phyloP scores from a whole-genome alignment of 1,140 invertebrate genomes.

The Neotoxoptera formosana region DNA sequence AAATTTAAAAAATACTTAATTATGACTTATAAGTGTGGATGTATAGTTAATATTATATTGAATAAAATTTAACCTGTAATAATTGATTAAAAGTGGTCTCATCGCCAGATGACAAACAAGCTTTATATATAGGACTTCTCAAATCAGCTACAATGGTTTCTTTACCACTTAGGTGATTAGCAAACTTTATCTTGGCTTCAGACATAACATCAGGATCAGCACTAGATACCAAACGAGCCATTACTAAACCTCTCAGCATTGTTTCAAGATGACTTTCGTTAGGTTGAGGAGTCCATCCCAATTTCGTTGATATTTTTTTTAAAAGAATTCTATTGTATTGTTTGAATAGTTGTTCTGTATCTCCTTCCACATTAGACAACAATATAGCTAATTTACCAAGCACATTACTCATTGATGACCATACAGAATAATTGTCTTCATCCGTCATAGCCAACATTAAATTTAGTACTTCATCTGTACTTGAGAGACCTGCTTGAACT shows the following conservation, averaged over 20 bases:
- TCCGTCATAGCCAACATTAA: slow-evolving; percentile 79
- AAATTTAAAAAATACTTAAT: neutral
- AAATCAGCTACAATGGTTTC: slow-evolving; percentile 85
- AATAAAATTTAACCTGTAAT: slow-evolving; percentile 75
- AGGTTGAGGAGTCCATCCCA: slow-evolving; percentile 81
- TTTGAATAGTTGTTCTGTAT: slow-evolving; percentile 76
- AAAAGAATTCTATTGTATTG: slow-evolving; percentile 76
- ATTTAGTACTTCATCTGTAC: slow-evolving; percentile 79
- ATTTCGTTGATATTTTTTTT: slow-evolving; percentile 71
- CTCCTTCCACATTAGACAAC: slow-evolving; percentile 74
- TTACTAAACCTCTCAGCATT: slow-evolving; percentile 82
- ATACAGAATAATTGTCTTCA: slow-evolving; percentile 93
- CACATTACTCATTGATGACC: slow-evolving; percentile 84
- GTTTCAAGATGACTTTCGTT: slow-evolving; percentile 85
- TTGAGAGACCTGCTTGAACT: slow-evolving; percentile 83
- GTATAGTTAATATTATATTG: slow-evolving; percentile 48
- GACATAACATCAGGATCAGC: slow-evolving; percentile 78
- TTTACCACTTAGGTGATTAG: slow-evolving; percentile 71
- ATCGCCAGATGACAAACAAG: slow-evolving; percentile 77
- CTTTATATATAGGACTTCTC: slow-evolving; percentile 84
- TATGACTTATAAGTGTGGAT: neutral
- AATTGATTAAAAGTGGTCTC: slow-evolving; percentile 78
- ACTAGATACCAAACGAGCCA: slow-evolving; percentile 81
- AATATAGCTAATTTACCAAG: slow-evolving; percentile 78
- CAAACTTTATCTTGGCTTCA: slow-evolving; percentile 80